Base-by-base conservation (phyloP, 2,888 invertebrate species). In the Cephus pulcher region DNA sequence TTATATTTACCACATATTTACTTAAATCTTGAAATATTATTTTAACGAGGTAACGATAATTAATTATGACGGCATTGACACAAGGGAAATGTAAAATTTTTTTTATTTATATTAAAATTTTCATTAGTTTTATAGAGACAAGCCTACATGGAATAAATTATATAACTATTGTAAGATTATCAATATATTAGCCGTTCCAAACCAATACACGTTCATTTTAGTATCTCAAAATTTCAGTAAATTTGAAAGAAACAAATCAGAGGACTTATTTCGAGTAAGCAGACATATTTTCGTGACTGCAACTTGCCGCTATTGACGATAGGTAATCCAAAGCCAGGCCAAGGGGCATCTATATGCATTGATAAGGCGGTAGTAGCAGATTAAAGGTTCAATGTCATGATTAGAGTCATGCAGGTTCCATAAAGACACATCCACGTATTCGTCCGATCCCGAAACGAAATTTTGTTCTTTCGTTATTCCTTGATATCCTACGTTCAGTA, bases 361-460 rank as follows among this genome's bases (percentile, higher is more conserved):
- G 71, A 71, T 71, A 71, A 71, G 71, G 33, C 32, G 12, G 15
- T 71, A 71, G 71, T 71, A 71, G 32, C 32, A 71, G 71, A 71
- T 71, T 71, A 71, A 71, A 32, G 32, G 71, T 71, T 71, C 71
- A 71, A 71, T 71, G 71, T 71, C 71, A 71, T 33, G 71, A 71
- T 71, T 56, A 23, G 56, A 56, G 23, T 23, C 6, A 23, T 56
- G 1, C 40, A 56, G 56, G 56, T 23, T 56, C 23, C 56, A 56
- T 23, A 56, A 0, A 56, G 56, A 56, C 56, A 56, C 56, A 6
- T 56, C 2, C 56, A 56, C 1, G 56, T 56, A 56, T 56, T 23
- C 56, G 23, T 9, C 2, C 15, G 40, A 40, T 40, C 12, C 12
- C 35, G 12, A 35, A 3, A 12, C 37, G 12, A 37, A 37, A 37